Evolutionary conservation across 2,113 vertebrate species (phyloP).

Genomic region (Bambusicola thoracicus): DNA sequence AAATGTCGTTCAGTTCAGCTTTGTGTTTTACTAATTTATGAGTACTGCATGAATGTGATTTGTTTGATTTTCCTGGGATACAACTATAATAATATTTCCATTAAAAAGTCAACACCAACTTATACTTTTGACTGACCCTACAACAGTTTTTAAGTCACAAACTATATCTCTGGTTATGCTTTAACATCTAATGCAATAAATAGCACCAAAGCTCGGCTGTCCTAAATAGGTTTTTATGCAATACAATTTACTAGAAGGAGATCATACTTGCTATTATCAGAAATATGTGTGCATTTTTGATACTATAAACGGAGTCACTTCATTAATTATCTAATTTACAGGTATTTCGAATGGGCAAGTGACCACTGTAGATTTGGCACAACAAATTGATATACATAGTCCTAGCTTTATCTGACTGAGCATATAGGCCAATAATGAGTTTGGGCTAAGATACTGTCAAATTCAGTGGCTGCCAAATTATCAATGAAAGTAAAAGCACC

Average conservation of each 20-base stretch:
- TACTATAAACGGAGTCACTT: background rate
- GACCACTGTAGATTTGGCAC: background rate
- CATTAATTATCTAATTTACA: background rate
- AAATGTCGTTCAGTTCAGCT: conserved; percentile 23
- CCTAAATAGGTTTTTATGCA: background rate
- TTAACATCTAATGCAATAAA: background rate
- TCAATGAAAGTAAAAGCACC: background rate
- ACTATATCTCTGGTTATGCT: background rate
- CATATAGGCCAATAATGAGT: background rate
- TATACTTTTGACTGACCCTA: background rate
- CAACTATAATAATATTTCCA: background rate
- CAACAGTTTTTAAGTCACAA: background rate
- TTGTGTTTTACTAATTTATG: conserved; percentile 51
- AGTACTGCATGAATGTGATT: background rate
- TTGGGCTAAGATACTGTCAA: background rate
- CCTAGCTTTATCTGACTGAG: rapidly evolving
- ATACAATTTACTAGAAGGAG: background rate
- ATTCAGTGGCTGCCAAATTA: background rate
- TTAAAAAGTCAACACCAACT: background rate
- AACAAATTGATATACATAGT: background rate
- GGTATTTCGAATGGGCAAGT: background rate
- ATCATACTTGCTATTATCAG: background rate
- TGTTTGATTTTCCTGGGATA: conserved; percentile 37
- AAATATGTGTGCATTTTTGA: background rate
- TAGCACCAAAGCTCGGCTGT: background rate